Evolutionary conservation across 2,113 vertebrate genomes (phyloP).

Genomic region (Nothoprocta perdicaria): DNA sequence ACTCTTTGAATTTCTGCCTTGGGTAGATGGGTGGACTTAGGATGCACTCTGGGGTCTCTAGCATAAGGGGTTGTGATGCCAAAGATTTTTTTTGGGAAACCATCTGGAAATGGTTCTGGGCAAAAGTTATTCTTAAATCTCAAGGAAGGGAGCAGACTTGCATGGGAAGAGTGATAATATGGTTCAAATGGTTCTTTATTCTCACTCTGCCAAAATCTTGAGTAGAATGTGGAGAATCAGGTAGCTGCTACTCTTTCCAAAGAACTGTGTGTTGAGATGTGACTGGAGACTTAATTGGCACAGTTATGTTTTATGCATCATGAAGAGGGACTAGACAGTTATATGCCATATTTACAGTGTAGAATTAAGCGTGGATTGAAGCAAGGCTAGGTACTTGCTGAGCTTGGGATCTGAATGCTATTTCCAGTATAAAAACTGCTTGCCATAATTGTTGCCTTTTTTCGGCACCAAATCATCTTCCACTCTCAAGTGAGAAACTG

Average conservation of each 20-base stretch:
- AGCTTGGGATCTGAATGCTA: neutral
- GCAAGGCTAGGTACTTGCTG: neutral
- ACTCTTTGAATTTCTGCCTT: neutral
- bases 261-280: neutral
- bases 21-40: rapidly evolving
- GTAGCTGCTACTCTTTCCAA: neutral
- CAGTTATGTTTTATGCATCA: neutral
- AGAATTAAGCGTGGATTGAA: neutral
- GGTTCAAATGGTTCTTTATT: neutral
- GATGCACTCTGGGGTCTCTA: neutral
- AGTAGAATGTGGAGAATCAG: neutral
- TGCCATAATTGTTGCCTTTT: neutral
- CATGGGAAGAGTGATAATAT: neutral
- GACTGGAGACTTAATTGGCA: neutral
- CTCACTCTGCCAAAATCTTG: neutral
- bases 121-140: neutral
- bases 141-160: neutral
- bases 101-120: neutral
- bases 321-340: neutral
- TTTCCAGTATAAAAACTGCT: neutral
- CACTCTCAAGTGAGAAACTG: neutral
- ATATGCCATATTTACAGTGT: neutral
- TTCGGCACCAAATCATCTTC: neutral
- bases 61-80: neutral
- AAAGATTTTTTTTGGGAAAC: neutral